A percentile compares a stretch with the other conserved stretches of the same genome.
These are phyloP conservation scores for Orthosia incerta DNA, from an alignment of 2,888 invertebrate genomes.

Conservation along the genomic window DNA sequence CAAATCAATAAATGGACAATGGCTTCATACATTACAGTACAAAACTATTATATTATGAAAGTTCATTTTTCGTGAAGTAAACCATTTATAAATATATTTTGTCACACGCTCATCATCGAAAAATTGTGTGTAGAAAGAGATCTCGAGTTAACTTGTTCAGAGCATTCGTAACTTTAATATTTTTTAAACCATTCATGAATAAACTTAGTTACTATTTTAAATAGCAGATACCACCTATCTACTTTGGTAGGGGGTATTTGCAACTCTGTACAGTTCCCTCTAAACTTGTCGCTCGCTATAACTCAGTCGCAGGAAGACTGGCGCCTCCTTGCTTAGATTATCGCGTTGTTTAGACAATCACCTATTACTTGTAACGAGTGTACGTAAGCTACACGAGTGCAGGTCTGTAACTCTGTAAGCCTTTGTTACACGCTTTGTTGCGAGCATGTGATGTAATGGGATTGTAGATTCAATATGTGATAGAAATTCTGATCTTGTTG, in stretches of 20 bases:
- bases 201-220: too few species aligned
- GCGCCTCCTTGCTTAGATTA: slow-evolving; percentile 64
- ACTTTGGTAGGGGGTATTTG: background rate
- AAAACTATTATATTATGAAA: too few species aligned
- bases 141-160: too few species aligned
- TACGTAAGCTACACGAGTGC: background rate
- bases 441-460: background rate
- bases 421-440: slow-evolving; percentile 15
- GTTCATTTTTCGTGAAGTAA: too few species aligned
- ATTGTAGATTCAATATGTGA: background rate
- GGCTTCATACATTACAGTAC: too few species aligned
- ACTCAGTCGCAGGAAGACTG: slow-evolving; percentile 57
- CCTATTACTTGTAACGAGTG: slow-evolving; percentile 42
- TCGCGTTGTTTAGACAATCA: slow-evolving; percentile 61
- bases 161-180: too few species aligned
- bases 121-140: too few species aligned
- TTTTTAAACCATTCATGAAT: too few species aligned
- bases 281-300: slow-evolving; percentile 47
- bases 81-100: too few species aligned
- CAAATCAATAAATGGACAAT: too few species aligned
- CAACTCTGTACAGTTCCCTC: slow-evolving; percentile 35
- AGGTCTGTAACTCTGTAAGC: background rate
- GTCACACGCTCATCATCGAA: too few species aligned
- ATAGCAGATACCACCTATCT: too few species aligned
- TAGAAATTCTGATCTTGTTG: background rate